Percentiles rank a stretch among this genome's conserved stretches.
Evolutionary conservation across 2,888 invertebrate species (phyloP).

Genomic region (Leptopilina syphax): DNA sequence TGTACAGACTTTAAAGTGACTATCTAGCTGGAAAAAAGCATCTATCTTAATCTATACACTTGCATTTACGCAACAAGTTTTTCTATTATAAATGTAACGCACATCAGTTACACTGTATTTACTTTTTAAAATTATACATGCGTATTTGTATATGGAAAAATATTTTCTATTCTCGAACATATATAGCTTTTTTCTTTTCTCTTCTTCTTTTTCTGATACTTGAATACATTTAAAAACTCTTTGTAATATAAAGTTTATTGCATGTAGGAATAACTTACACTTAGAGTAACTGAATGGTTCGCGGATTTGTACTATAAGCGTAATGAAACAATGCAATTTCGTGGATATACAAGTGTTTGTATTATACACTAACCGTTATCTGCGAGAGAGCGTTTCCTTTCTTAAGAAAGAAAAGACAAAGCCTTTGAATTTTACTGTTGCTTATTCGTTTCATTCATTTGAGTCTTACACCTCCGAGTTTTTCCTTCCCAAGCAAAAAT

Average conservation of each 20-base stretch:
- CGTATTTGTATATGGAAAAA: slow-evolving; percentile 38
- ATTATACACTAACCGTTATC: slow-evolving; percentile 10
- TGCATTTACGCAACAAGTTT: slow-evolving; percentile 45
- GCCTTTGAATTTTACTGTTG: slow-evolving; percentile 19
- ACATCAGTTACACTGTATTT: not conserved
- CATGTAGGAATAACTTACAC: not conserved
- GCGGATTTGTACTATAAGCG: slow-evolving; percentile 7
- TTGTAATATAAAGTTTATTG: slow-evolving; percentile 7
- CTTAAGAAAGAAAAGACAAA: slow-evolving; percentile 41
- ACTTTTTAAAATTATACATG: not conserved
- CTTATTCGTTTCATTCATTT: slow-evolving; percentile 16
- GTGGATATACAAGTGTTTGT: slow-evolving; percentile 19
- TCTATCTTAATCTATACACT: too few relatives aligned
- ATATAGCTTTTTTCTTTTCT: not conserved
- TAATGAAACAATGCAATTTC: slow-evolving; percentile 37
- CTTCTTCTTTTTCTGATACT: not conserved
- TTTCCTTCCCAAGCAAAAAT: too few relatives aligned
- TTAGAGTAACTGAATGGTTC: slow-evolving; percentile 14
- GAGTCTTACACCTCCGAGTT: slow-evolving; percentile 20
- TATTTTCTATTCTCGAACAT: slow-evolving; percentile 1
- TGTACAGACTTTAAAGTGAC: too few relatives aligned
- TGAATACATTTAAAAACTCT: slow-evolving; percentile 9
- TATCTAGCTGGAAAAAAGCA: too few relatives aligned
- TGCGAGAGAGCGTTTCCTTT: slow-evolving; percentile 36
- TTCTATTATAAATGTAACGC: slow-evolving; percentile 50